These are phyloP conservation scores for Nanorana parkeri DNA, from an alignment of 2,113 vertebrate species.

Conservation along the genomic window DNA sequence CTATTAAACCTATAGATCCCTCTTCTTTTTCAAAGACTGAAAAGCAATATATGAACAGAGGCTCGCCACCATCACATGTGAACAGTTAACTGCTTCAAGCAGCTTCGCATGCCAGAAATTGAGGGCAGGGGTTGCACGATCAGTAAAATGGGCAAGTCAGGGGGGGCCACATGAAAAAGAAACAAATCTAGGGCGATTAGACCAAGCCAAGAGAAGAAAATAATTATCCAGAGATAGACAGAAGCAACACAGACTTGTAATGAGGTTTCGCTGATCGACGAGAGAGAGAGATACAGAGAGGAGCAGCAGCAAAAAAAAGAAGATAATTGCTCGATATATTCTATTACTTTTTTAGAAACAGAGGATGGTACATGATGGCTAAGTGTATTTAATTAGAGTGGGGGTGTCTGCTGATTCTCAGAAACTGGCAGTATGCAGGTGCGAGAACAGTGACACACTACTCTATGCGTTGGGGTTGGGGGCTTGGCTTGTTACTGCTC, in stretches of 20 bases:
- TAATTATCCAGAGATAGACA: constrained; percentile 41
- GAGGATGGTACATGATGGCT: constrained; percentile 51
- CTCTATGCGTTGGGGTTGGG: too few species aligned
- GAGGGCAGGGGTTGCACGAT: constrained; percentile 8
- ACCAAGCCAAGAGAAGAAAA: constrained; percentile 7
- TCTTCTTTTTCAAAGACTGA: not conserved
- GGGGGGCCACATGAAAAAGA: constrained; percentile 30
- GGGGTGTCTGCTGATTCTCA: constrained; percentile 42
- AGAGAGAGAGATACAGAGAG: not conserved
- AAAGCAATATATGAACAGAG: not conserved
- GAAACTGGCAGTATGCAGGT: constrained; percentile 50
- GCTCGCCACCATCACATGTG: not conserved
- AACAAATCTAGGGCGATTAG: constrained; percentile 21
- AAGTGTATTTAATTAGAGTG: constrained; percentile 57
- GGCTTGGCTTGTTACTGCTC: too few species aligned
- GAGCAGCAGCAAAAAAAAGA: constrained; percentile 27
- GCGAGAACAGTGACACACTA: constrained; percentile 5
- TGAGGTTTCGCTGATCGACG: constrained; percentile 53
- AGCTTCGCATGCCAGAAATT: not conserved
- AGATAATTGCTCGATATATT: constrained; percentile 57
- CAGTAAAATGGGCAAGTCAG: constrained; percentile 4
- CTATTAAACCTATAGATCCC: too few species aligned
- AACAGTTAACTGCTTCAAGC: not conserved
- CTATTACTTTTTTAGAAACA: constrained; percentile 58
- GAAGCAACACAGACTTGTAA: constrained; percentile 15